A percentile compares a stretch with the other conserved stretches of the same genome.
These are phyloP conservation scores for Plusia festucae DNA, from an alignment of 2,888 invertebrate species.

Conservation along the genomic window DNA sequence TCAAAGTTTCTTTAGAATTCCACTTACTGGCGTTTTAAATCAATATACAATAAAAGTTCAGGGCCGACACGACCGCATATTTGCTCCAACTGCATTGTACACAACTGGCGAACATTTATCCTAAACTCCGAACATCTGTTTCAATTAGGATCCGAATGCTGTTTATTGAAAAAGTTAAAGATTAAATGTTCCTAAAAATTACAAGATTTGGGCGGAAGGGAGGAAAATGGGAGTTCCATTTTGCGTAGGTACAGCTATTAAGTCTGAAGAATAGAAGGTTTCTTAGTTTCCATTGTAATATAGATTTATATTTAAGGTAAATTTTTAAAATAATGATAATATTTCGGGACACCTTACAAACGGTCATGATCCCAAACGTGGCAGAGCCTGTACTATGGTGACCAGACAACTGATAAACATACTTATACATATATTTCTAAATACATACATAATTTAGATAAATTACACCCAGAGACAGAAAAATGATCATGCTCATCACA, in stretches of 20 bases:
- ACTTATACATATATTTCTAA: too few relatives aligned
- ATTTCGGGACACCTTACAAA: too few relatives aligned
- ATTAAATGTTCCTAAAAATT: conserved; percentile 7
- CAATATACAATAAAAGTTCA: neutral
- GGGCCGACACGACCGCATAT: neutral
- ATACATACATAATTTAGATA: too few relatives aligned
- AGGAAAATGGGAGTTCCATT: neutral
- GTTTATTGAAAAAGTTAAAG: conserved; percentile 39
- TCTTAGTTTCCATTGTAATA: neutral
- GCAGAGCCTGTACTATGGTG: too few relatives aligned
- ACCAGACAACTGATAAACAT: too few relatives aligned
- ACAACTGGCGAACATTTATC: neutral
- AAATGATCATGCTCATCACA: too few relatives aligned
- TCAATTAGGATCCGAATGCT: conserved; percentile 20
- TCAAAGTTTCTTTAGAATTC: neutral
- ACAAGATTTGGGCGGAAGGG: neutral
- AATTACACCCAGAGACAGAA: too few relatives aligned
- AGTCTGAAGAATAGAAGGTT: neutral
- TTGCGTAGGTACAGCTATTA: neutral
- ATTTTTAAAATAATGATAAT: too few relatives aligned
- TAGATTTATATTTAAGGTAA: neutral
- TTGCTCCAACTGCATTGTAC: conserved; percentile 9
- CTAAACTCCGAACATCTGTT: conserved; percentile 20
- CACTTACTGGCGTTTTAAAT: neutral
- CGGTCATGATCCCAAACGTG: too few relatives aligned